Conservation (phyloP, 2,113 vertebrate genomes). For the Cavia aperea region DNA sequence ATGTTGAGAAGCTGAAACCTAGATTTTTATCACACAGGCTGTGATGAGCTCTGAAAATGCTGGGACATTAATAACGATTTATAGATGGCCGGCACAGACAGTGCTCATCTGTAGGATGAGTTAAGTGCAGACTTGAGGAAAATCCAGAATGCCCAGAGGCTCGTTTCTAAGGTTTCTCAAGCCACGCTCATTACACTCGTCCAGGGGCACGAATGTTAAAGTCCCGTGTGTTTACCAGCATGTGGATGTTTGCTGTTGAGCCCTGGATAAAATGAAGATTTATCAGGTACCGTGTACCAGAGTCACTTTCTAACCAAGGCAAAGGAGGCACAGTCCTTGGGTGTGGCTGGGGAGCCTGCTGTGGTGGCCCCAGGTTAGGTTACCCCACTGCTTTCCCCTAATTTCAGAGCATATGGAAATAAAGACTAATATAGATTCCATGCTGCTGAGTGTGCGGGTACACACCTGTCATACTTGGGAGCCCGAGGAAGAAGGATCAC, state of each 20-base stretch:
- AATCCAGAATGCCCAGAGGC: neutral
- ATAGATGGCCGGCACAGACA: constrained; percentile 17
- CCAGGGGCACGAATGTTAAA: neutral
- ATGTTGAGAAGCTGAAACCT: constrained; percentile 15
- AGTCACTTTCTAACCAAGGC: neutral
- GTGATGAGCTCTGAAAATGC: constrained; percentile 27
- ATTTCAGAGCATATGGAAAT: constrained; percentile 18
- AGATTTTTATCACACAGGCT: constrained; percentile 51
- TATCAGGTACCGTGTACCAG: neutral
- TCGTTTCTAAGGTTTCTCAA: neutral
- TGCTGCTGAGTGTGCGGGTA: neutral
- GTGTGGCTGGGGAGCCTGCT: neutral
- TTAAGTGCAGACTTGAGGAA: neutral
- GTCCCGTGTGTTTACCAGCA: neutral
- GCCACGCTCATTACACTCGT: neutral
- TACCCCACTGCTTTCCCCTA: neutral
- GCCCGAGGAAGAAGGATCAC: neutral
- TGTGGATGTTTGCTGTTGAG: neutral
- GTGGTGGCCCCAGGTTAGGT: neutral
- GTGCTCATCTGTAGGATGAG: neutral
- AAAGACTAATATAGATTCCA: neutral
- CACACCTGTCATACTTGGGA: neutral
- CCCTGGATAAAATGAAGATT: neutral
- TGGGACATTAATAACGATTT: constrained; percentile 22
- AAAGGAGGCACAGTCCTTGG: neutral